These are phyloP conservation scores for Miichthys miiuy DNA, from an alignment of 2,797 vertebrate species.

Conservation along the genomic window DNA sequence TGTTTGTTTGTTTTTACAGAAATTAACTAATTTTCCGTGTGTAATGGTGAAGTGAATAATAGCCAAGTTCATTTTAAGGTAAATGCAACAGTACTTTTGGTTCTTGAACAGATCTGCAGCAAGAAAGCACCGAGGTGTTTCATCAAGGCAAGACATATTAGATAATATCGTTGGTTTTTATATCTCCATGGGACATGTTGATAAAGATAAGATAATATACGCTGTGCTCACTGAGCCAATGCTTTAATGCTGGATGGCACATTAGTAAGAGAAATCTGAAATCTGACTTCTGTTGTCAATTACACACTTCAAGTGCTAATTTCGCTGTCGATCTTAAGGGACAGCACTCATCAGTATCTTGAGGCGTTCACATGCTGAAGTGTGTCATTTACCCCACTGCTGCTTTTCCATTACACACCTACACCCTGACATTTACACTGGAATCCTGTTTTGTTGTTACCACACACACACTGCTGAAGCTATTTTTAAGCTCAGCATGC, in stretches of 20 bases:
- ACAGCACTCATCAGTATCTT: background rate
- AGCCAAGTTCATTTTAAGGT: background rate
- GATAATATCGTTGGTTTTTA: background rate
- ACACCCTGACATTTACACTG: constrained; percentile 35
- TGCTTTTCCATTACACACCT: constrained; percentile 31
- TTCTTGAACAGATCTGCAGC: background rate
- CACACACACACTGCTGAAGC: background rate
- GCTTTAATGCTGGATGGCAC: background rate
- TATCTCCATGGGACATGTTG: background rate
- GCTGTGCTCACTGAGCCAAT: background rate
- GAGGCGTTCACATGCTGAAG: background rate
- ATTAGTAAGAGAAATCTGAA: background rate
- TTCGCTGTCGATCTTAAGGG: background rate
- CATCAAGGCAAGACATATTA: background rate
- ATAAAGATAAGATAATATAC: background rate
- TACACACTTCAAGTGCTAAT: background rate
- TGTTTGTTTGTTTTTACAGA: background rate
- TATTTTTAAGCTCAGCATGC: constrained; percentile 25
- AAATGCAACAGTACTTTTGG: too few relatives aligned
- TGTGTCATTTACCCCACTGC: constrained; percentile 17
- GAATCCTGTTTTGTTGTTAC: constrained; percentile 6
- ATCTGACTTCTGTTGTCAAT: constrained; percentile 1
- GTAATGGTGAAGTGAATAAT: too few relatives aligned
- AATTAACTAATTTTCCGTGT: background rate
- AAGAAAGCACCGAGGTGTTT: background rate